Evolutionary conservation across 1,140 invertebrate genomes (phyloP).

Genomic region (Mycetomoellerius zeteki): DNA sequence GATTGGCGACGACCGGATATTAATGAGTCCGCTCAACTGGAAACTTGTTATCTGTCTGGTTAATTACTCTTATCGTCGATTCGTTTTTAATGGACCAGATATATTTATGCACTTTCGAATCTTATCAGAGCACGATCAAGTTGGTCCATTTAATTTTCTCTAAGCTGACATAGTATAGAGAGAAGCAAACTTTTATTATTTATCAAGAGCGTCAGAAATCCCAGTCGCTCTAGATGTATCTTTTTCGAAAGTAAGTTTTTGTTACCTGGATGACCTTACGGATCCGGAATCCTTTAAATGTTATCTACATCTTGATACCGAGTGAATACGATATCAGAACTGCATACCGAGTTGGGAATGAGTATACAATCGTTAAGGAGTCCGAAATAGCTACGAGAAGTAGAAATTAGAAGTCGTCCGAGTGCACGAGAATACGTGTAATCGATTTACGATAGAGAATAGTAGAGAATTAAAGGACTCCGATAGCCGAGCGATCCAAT

Average conservation of each 20-base stretch:
- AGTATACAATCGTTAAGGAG: conserved; percentile 41
- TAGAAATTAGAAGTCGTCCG: conserved; percentile 46
- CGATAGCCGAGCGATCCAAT: not conserved
- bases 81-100: not conserved
- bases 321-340: conserved; percentile 24
- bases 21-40: conserved; percentile 31
- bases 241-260: not conserved
- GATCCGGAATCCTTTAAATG: conserved; percentile 11
- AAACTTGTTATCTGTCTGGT: conserved; percentile 27
- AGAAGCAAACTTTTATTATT: conserved; percentile 13
- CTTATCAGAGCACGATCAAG: not conserved
- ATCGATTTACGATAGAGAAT: conserved; percentile 37
- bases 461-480: not conserved
- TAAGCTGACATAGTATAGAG: not conserved
- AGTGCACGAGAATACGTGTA: conserved; percentile 24
- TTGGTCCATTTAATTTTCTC: conserved; percentile 34
- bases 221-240: not conserved
- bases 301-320: not conserved
- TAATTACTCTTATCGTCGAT: conserved; percentile 55
- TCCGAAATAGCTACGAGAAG: conserved; percentile 44
- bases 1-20: not conserved
- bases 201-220: conserved; percentile 16
- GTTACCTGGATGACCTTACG: not conserved
- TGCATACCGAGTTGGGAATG: not conserved
- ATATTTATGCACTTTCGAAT: conserved; percentile 46